A percentile compares a stretch with the other conserved stretches of the same genome.
Conservation (phyloP, 2,113 vertebrate species). For the Sus scrofa region DNA sequence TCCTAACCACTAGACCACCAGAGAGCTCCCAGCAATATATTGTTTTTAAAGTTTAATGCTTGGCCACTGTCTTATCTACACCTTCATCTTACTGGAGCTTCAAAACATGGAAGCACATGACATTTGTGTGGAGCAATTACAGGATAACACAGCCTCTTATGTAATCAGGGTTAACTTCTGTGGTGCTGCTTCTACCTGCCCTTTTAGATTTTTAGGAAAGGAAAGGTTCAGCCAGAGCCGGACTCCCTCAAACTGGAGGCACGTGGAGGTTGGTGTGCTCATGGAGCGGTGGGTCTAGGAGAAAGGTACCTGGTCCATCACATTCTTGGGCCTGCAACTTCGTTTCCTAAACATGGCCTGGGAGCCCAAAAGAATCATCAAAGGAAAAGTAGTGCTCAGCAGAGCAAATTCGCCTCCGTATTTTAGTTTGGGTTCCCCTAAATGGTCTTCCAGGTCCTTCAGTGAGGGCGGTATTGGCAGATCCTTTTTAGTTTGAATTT, state of each 20-base stretch:
- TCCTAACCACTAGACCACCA: too few species aligned
- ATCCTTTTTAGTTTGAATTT: background rate
- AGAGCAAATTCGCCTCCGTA: background rate
- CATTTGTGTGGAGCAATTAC: background rate
- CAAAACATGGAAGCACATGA: background rate
- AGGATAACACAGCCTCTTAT: background rate
- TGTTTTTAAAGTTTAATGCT: conserved; percentile 46
- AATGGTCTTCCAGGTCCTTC: background rate
- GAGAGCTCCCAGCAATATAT: background rate
- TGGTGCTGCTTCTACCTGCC: background rate
- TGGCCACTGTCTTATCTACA: background rate
- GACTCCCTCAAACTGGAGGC: background rate
- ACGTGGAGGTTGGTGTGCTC: background rate
- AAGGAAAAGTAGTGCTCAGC: background rate
- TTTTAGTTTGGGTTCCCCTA: background rate
- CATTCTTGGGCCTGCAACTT: background rate
- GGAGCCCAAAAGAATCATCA: background rate
- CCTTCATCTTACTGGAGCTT: background rate
- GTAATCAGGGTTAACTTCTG: background rate
- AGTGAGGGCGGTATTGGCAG: background rate
- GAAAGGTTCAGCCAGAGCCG: background rate
- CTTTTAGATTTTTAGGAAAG: background rate
- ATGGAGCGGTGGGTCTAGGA: background rate
- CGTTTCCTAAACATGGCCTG: background rate
- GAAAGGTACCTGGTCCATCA: background rate